These are phyloP conservation scores for Numida meleagris DNA, from an alignment of 2,113 vertebrate species.

Conservation along the genomic window DNA sequence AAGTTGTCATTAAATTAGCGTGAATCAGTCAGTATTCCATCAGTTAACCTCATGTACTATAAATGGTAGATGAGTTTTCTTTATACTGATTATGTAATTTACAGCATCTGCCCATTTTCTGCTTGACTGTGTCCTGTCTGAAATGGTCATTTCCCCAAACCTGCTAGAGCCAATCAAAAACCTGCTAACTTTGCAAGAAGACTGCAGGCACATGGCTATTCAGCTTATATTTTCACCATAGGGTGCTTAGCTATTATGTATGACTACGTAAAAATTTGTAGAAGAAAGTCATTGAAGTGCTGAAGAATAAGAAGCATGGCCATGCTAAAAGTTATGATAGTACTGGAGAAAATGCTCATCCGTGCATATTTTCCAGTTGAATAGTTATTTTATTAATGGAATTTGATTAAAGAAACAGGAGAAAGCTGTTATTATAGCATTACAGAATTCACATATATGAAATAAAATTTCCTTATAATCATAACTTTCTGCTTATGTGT, in stretches of 20 bases:
- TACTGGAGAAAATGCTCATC: background rate
- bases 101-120: slow-evolving; percentile 67
- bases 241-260: background rate
- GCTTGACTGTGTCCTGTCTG: slow-evolving; percentile 48
- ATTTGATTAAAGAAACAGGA: background rate
- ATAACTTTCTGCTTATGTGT: background rate
- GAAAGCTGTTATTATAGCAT: background rate
- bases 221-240: slow-evolving; percentile 21
- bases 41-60: slow-evolving; percentile 40
- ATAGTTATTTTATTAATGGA: slow-evolving; percentile 21
- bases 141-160: slow-evolving; percentile 63
- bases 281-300: background rate
- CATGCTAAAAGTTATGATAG: background rate
- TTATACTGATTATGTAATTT: slow-evolving; percentile 52
- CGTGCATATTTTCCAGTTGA: background rate
- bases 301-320: background rate
- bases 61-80: slow-evolving; percentile 59
- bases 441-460: background rate
- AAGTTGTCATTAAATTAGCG: slow-evolving; percentile 56
- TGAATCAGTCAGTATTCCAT: slow-evolving; percentile 46
- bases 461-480: background rate
- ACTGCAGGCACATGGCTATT: background rate
- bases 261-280: background rate
- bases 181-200: slow-evolving; percentile 21
- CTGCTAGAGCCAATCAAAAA: slow-evolving; percentile 52